Conservation (phyloP, 2,797 vertebrate genomes). For the Halcyon leucocephala region DNA sequence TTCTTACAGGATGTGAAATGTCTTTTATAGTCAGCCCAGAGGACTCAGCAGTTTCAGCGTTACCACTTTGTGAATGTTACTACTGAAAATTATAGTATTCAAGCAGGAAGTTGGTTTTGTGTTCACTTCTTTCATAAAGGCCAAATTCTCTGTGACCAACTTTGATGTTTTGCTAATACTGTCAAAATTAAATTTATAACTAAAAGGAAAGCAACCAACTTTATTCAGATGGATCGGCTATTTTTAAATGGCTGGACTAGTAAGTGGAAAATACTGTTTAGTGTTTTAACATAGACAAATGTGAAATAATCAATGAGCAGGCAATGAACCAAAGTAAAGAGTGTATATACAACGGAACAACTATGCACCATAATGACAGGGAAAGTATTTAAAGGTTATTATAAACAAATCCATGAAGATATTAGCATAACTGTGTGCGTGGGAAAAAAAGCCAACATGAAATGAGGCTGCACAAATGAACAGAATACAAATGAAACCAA, state of each 20-base stretch:
- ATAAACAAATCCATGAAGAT: conserved; percentile 54
- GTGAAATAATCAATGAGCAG: conserved; percentile 42
- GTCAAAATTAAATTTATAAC: neutral
- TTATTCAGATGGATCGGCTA: neutral
- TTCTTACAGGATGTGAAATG: neutral
- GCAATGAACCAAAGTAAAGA: conserved; percentile 37
- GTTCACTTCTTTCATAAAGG: neutral
- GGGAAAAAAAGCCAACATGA: neutral
- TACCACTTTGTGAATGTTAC: neutral
- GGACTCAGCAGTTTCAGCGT: neutral
- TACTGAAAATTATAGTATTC: neutral
- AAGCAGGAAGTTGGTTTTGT: neutral
- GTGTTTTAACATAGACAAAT: conserved; percentile 47
- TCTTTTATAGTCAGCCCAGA: neutral
- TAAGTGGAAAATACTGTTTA: conserved; percentile 38
- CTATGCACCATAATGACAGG: conserved; percentile 32
- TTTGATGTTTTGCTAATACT: neutral
- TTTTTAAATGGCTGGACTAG: neutral
- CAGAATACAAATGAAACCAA: conserved; percentile 2
- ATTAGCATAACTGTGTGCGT: neutral
- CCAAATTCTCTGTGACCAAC: neutral
- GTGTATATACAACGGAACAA: neutral
- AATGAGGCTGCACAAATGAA: conserved; percentile 19
- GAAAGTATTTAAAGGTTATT: conserved; percentile 57
- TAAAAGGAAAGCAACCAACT: neutral